A percentile compares a stretch with the other conserved stretches of the same genome.
phyloP scores from a whole-genome alignment of 2,113 vertebrate genomes.

The Coregonus clupeaformis region DNA sequence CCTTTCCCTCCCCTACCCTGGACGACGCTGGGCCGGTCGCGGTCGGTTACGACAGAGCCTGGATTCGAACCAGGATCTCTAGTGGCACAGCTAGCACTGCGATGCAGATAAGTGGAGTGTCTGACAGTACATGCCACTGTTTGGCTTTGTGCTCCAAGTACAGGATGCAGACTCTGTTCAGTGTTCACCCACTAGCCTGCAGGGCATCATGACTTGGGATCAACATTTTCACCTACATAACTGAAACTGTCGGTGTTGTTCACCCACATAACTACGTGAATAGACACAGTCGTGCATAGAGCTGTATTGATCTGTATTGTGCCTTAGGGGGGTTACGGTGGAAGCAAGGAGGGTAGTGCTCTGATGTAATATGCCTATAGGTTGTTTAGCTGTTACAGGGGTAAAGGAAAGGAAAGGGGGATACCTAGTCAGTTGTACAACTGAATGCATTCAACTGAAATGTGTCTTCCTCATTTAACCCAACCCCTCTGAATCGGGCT shows the following conservation, averaged over 20 bases:
- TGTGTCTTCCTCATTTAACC: no score
- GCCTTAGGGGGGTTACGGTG: slow-evolving; percentile 11
- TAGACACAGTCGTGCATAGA: slow-evolving; percentile 4
- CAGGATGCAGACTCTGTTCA: not conserved
- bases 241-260: slow-evolving; percentile 15
- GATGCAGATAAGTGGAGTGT: not conserved
- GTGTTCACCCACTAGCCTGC: not conserved
- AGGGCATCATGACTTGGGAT: not conserved
- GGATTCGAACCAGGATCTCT: no score
- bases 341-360: slow-evolving; percentile 6
- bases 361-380: not conserved
- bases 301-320: not conserved
- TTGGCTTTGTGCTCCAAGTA: not conserved
- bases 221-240: not conserved
- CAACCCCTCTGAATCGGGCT: no score
- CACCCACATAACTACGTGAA: slow-evolving; percentile 24
- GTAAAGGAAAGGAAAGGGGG: no score
- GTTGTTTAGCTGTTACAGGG: not conserved
- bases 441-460: no score
- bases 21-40: no score
- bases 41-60: no score
- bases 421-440: no score
- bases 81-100: no score
- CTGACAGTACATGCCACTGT: not conserved
- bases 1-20: no score